Conservation (phyloP, 2,888 invertebrate species). For the Corbicula japonica region DNA sequence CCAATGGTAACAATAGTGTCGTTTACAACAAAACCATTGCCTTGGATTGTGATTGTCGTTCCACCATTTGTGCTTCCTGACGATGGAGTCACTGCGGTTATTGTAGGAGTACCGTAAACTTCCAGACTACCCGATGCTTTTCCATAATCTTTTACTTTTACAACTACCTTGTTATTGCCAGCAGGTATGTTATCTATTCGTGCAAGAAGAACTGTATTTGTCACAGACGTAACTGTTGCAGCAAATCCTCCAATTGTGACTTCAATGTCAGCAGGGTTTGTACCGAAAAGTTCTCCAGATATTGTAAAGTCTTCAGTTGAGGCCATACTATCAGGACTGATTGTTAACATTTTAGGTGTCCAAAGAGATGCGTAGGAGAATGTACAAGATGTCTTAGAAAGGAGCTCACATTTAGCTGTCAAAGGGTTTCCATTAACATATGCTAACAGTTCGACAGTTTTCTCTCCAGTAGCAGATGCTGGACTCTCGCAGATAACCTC, state of each 20-base stretch:
- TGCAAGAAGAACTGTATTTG: conserved; percentile 68
- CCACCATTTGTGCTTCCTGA: conserved; percentile 65
- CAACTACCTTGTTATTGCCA: conserved; percentile 64
- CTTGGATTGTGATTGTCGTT: conserved; percentile 51
- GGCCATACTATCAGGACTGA: conserved; percentile 57
- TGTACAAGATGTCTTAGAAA: conserved; percentile 40
- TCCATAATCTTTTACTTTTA: conserved; percentile 61
- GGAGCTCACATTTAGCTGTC: conserved; percentile 60
- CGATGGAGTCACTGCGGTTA: conserved; percentile 53
- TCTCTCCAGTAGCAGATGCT: conserved; percentile 33
- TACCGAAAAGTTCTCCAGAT: conserved; percentile 64
- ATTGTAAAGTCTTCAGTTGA: conserved; percentile 65
- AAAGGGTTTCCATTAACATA: conserved; percentile 42
- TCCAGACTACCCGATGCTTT: conserved; percentile 46
- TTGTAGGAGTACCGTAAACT: conserved; percentile 37
- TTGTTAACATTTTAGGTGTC: conserved; percentile 63
- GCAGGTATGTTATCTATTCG: conserved; percentile 66
- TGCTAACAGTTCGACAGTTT: conserved; percentile 50
- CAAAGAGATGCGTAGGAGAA: conserved; percentile 61
- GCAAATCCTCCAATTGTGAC: conserved; percentile 73
- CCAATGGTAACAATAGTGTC: conserved; percentile 67
- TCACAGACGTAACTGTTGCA: conserved; percentile 63
- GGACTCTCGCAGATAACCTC: conserved; percentile 55
- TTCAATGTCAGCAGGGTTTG: conserved; percentile 37
- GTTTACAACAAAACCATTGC: conserved; percentile 71